Evolutionary conservation across 1,140 invertebrate species (phyloP).

Genomic region (Liolophura sinensis): DNA sequence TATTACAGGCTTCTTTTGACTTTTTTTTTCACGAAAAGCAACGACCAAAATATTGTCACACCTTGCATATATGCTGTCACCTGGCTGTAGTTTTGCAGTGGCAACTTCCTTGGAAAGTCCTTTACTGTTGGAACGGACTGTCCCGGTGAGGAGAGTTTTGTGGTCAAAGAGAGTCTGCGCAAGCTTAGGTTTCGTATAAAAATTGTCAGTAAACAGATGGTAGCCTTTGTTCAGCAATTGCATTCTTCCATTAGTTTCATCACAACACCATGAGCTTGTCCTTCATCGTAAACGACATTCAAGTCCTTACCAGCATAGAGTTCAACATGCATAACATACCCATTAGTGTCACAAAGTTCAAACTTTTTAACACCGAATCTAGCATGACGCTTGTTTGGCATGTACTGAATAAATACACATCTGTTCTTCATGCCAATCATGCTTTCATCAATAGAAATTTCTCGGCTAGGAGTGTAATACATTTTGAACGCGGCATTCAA

Average conservation of each 20-base stretch:
- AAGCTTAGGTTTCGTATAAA: slow-evolving; percentile 14
- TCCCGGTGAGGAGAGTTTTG: no score
- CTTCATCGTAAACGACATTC: slow-evolving; percentile 10
- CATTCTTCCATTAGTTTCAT: slow-evolving; percentile 8
- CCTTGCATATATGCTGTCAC: background rate
- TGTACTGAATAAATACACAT: slow-evolving; percentile 19
- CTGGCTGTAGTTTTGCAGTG: no score
- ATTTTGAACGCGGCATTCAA: slow-evolving; percentile 7
- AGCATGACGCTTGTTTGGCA: slow-evolving; percentile 32
- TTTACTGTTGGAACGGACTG: slow-evolving; percentile 8
- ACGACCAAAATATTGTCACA: slow-evolving; percentile 3
- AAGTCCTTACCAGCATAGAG: slow-evolving; percentile 19
- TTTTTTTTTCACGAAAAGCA: slow-evolving; percentile 11
- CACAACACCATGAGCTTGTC: slow-evolving; percentile 14
- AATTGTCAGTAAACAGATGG: slow-evolving; percentile 21
- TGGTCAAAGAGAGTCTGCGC: slow-evolving; percentile 1
- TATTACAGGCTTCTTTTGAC: slow-evolving; percentile 7
- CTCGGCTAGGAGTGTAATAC: slow-evolving; percentile 7
- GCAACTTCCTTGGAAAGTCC: background rate
- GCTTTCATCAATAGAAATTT: slow-evolving; percentile 23
- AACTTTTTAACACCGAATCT: slow-evolving; percentile 26
- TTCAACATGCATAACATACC: slow-evolving; percentile 10
- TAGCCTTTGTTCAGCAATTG: slow-evolving; percentile 20
- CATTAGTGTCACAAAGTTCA: slow-evolving; percentile 17
- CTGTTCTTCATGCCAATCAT: slow-evolving; percentile 23